phyloP scores from a whole-genome alignment of 2,797 vertebrate genomes.

The Typhlichthys eigenmanni region DNA sequence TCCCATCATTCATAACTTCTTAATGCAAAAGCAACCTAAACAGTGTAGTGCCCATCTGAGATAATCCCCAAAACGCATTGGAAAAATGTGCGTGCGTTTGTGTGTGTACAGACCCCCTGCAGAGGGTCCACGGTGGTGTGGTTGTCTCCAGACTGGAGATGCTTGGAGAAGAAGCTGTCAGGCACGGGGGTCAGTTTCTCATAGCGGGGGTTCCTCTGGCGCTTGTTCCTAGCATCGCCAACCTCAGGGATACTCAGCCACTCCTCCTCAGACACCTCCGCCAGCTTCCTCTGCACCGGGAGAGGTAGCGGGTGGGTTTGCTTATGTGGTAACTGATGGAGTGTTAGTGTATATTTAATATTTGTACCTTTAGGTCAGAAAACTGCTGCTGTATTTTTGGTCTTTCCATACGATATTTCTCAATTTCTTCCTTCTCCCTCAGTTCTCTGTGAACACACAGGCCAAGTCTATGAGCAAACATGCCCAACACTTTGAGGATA shows the following conservation, averaged over 20 bases:
- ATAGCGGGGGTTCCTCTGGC: constrained; percentile 94
- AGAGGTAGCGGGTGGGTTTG: not conserved
- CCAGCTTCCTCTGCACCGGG: constrained; percentile 85
- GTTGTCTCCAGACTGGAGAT: constrained; percentile 91
- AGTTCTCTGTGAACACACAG: constrained; percentile 80
- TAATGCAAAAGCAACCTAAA: too few relatives aligned
- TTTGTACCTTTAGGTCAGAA: constrained; percentile 91
- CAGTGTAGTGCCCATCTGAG: too few relatives aligned
- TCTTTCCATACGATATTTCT: constrained; percentile 98
- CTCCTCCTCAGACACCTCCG: constrained; percentile 95
- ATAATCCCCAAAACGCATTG: too few relatives aligned
- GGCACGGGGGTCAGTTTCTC: constrained; percentile 97
- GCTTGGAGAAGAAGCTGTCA: constrained; percentile 97
- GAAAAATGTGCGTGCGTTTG: not conserved
- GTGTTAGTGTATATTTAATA: not conserved
- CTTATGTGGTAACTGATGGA: not conserved
- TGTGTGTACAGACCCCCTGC: constrained; percentile 82
- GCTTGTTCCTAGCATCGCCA: constrained; percentile 95
- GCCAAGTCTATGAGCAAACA: constrained; percentile 6
- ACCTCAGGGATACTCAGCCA: constrained; percentile 99
- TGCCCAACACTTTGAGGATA: not conserved
- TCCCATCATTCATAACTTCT: too few relatives aligned
- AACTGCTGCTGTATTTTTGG: constrained; percentile 99
- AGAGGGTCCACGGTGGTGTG: constrained; percentile 92
- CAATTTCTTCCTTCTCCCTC: constrained; percentile 97